Base-by-base conservation (phyloP, 2,797 vertebrate genomes). In the Lepilemur ruficaudatus region DNA sequence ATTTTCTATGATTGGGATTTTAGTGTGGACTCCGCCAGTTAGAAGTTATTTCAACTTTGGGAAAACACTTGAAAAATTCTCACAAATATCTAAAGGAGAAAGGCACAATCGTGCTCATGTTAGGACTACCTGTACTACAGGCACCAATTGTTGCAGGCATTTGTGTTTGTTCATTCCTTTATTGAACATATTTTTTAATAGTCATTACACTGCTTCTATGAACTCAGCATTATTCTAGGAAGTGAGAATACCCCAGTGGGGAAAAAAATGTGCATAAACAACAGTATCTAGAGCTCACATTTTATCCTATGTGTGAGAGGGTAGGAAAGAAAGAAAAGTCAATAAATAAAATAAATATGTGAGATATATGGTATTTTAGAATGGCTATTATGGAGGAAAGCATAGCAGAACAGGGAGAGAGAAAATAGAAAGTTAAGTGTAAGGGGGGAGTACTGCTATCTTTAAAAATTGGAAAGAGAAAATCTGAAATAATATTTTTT, bases 51-150 rank as follows among this genome's bases (percentile, higher is more conserved):
- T 92, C 20, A 91, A 32, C 28, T 69, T 84, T 50, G 6, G 28
- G 18, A 84, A 81, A 81, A 30, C 28, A 52, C 38, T 81, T 89
- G n/a, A 61, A 93, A 96, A 52, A 67, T 91, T 86, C 20, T 88
- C 48, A 93, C 22, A 67, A 17, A 73, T 73, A 80, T 25, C 12
- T 55, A 43, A 43, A 46, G 25, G 10, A 2, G 1, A 67, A 80
- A 70, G 25, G 1, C 0, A 81, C 17, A 70, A 25, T 18, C n/a
- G 1, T 50, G n/a, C 4, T 57, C 25, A 9, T 35, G 11, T 78
- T 35, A 79, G 22, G 57, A 63, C 35, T 32, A 11, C 14, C 20
- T 9, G 7, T 23, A 28, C 18, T 67, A 1, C 38, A n/a, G 43
- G 13, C 1, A 38, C 28, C 9, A 41, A 12, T 65, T 61, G 43